Percentiles rank a stretch among this genome's conserved stretches.
Conservation (phyloP, 2,113 vertebrate species). For the Microcebus lehilahytsara region DNA sequence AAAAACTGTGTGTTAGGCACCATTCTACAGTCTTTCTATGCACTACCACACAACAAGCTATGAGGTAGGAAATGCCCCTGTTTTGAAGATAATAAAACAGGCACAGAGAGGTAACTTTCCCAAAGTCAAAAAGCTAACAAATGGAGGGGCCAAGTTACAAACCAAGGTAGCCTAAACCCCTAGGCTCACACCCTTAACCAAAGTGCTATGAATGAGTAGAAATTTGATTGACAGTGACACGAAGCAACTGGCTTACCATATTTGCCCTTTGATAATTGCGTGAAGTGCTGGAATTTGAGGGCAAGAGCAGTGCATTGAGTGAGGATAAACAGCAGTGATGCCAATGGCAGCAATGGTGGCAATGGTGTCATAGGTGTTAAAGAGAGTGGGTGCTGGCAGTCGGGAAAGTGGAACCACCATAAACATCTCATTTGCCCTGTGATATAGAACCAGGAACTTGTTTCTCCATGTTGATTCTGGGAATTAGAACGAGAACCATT, state of each 20-base stretch:
- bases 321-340: background rate
- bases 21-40: background rate
- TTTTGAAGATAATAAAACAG: background rate
- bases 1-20: background rate
- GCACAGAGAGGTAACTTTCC: background rate
- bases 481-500: background rate
- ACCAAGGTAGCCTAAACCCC: background rate
- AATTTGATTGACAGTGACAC: background rate
- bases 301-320: rapidly evolving
- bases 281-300: background rate
- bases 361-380: background rate
- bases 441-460: background rate
- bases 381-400: background rate
- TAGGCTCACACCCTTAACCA: background rate
- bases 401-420: background rate
- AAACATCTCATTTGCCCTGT: background rate
- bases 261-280: background rate
- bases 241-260: background rate
- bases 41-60: background rate
- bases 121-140: background rate
- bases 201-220: rapidly evolving
- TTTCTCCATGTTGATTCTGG: background rate
- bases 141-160: background rate
- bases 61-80: background rate
- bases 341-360: too few species aligned